These are phyloP conservation scores for Leontocebus nigricollis DNA, from an alignment of 2,797 vertebrate species.

Conservation along the genomic window DNA sequence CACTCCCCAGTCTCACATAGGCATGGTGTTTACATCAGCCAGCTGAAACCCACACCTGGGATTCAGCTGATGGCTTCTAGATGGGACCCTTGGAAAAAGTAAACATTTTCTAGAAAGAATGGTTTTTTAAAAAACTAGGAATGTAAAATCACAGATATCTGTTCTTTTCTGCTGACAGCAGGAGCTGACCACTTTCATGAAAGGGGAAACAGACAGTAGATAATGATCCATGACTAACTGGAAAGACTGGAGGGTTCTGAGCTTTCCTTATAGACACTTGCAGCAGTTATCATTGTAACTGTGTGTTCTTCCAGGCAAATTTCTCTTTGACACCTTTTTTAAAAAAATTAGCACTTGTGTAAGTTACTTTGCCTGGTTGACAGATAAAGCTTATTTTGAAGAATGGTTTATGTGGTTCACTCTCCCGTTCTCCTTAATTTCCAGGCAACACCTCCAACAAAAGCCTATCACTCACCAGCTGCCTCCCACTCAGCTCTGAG, in stretches of 20 bases:
- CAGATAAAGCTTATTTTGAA: background rate
- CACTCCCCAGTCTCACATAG: background rate
- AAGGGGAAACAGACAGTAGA: background rate
- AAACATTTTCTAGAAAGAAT: slow-evolving; percentile 4
- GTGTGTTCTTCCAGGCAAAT: background rate
- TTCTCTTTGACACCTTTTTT: background rate
- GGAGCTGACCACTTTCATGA: background rate
- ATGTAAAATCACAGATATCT: background rate
- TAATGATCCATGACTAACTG: background rate
- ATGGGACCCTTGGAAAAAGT: background rate
- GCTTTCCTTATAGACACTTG: background rate
- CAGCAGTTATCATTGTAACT: background rate
- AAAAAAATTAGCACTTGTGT: background rate
- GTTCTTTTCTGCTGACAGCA: background rate
- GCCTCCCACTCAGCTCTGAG: background rate
- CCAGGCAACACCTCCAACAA: background rate
- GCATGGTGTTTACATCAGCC: background rate
- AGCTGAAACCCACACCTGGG: background rate
- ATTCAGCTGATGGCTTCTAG: background rate
- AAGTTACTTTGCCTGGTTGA: background rate
- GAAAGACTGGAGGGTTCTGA: background rate
- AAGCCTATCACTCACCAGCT: background rate
- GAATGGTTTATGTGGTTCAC: background rate
- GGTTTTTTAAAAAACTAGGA: background rate
- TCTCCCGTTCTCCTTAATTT: background rate